Evolutionary conservation across 2,888 invertebrate species (phyloP).

Genomic region (Cephus spinipes): DNA sequence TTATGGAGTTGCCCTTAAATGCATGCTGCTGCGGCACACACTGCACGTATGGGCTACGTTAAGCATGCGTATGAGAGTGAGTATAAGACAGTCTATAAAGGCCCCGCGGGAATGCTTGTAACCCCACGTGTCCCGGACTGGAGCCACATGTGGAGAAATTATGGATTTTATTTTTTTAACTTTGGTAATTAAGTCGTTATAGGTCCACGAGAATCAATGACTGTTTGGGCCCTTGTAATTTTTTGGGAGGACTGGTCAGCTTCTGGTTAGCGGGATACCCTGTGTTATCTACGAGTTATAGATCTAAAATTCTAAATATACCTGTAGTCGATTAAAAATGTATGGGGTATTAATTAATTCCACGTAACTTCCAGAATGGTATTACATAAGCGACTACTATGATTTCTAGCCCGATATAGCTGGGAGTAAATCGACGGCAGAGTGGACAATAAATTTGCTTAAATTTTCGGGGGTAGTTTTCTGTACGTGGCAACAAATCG

Average conservation of each 20-base stretch:
- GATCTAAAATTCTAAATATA: background rate
- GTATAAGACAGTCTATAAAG: background rate
- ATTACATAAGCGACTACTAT: background rate
- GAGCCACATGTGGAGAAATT: conserved; percentile 5
- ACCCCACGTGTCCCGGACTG: background rate
- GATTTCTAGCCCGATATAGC: background rate
- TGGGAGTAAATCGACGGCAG: background rate
- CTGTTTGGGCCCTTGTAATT: background rate
- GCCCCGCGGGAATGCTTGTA: conserved; percentile 15
- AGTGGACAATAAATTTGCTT: background rate
- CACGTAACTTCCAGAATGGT: background rate
- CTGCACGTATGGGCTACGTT: background rate
- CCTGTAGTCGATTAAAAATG: background rate
- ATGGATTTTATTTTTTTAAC: conserved; percentile 14
- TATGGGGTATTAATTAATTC: background rate
- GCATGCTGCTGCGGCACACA: background rate
- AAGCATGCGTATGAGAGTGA: background rate
- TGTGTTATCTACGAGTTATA: background rate
- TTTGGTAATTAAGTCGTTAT: conserved; percentile 23
- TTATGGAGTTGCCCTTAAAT: conserved; percentile 10
- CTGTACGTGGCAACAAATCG: background rate
- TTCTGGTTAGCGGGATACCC: background rate
- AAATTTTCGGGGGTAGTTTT: background rate
- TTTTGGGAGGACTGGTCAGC: background rate
- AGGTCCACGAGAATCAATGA: background rate